phyloP scores from a whole-genome alignment of 2,113 vertebrate genomes.

The Bubo bubo region DNA sequence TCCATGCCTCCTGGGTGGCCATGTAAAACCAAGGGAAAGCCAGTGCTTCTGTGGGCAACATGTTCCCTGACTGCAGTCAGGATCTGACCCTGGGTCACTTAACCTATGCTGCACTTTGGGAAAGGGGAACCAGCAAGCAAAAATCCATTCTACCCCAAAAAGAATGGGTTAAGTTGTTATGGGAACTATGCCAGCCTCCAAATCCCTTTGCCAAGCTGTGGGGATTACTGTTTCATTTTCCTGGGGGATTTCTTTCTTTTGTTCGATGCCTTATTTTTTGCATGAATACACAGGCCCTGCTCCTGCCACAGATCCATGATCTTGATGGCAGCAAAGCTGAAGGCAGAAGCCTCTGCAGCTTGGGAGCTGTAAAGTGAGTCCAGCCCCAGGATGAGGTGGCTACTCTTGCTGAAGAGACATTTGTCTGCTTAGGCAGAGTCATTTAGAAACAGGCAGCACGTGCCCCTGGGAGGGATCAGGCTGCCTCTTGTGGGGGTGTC shows the following conservation, averaged over 20 bases:
- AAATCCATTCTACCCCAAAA: background rate
- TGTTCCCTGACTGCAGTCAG: background rate
- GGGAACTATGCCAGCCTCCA: conserved; percentile 20
- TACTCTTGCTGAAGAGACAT: background rate
- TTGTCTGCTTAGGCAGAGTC: background rate
- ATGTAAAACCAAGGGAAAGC: background rate
- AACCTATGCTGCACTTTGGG: background rate
- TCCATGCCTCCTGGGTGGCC: background rate
- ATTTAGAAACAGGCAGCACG: background rate
- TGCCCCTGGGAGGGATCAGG: background rate
- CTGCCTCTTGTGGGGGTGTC: background rate
- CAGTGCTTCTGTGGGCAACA: background rate
- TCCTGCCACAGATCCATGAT: background rate
- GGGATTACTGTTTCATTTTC: conserved; percentile 62
- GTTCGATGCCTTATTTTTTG: conserved; percentile 41
- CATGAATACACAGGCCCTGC: background rate
- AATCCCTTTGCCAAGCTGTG: conserved; percentile 42
- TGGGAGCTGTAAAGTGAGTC: background rate
- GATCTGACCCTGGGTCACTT: background rate
- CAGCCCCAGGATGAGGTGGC: background rate
- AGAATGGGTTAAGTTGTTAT: background rate
- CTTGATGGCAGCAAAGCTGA: background rate
- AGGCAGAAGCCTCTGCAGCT: background rate
- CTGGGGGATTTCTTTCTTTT: conserved; percentile 51
- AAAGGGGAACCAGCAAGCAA: background rate